Percentiles rank a stretch among this genome's conserved stretches.
phyloP scores from a whole-genome alignment of 2,113 vertebrate species.

The Dryoscopus gambensis region DNA sequence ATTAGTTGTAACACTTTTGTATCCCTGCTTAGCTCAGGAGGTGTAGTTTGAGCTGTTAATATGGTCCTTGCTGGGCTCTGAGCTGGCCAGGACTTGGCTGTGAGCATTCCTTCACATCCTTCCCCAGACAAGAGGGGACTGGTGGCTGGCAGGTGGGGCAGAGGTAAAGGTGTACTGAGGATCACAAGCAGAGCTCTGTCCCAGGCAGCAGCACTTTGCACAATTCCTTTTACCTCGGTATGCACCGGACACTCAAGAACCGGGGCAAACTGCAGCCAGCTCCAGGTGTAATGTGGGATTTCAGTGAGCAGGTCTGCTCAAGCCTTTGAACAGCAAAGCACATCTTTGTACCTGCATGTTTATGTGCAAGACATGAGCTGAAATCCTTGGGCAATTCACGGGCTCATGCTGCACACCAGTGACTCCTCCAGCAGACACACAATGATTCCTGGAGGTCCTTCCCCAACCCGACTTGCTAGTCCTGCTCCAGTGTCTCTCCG shows the following conservation, averaged over 20 bases:
- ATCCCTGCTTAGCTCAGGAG: neutral
- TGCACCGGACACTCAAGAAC: neutral
- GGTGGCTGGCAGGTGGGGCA: neutral
- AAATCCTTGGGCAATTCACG: rapidly evolving
- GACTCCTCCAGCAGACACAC: neutral
- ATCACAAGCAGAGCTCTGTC: neutral
- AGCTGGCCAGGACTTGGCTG: neutral
- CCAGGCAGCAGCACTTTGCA: neutral
- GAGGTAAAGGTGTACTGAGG: neutral
- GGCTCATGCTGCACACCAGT: neutral
- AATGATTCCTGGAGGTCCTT: neutral
- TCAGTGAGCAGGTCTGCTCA: neutral
- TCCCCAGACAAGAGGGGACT: neutral
- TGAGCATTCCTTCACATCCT: neutral
- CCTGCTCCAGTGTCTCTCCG: neutral
- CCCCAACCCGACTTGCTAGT: constrained; percentile 10
- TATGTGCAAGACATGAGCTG: neutral
- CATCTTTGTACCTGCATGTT: neutral
- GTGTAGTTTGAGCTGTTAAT: neutral
- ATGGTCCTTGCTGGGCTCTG: rapidly evolving
- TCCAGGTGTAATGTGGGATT: neutral
- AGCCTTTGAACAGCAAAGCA: neutral
- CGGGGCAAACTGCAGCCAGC: neutral
- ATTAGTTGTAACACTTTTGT: neutral
- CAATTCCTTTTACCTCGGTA: neutral